Evolutionary conservation across 1,140 invertebrate species (phyloP).

Genomic region (Leguminivora glycinivorella): DNA sequence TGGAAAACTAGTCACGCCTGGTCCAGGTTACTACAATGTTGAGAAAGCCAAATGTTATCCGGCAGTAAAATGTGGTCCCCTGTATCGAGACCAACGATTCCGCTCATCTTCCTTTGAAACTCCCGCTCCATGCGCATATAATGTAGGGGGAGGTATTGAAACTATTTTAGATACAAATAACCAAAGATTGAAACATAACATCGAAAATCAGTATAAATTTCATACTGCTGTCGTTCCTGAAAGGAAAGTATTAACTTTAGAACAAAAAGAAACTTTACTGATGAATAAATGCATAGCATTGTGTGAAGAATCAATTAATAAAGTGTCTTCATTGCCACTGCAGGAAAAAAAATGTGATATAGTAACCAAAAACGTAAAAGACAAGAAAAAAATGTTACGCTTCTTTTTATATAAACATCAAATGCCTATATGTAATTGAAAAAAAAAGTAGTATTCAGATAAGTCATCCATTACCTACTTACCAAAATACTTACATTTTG

Average conservation of each 20-base stretch:
- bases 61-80: slow-evolving; percentile 52
- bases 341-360: not conserved
- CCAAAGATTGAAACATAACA: slow-evolving; percentile 57
- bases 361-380: slow-evolving; percentile 2
- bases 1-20: slow-evolving; percentile 48
- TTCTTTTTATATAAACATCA: slow-evolving; percentile 39
- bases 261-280: slow-evolving; percentile 48
- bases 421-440: slow-evolving; percentile 20
- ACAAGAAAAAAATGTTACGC: slow-evolving; percentile 45
- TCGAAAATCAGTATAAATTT: slow-evolving; percentile 52
- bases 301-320: slow-evolving; percentile 36
- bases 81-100: slow-evolving; percentile 51
- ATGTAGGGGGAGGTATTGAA: slow-evolving; percentile 53
- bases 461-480: no score
- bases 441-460: not conserved
- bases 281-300: slow-evolving; percentile 51
- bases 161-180: slow-evolving; percentile 56
- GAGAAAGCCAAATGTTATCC: slow-evolving; percentile 48
- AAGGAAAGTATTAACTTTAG: slow-evolving; percentile 38
- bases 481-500: no score
- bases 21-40: slow-evolving; percentile 51
- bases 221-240: slow-evolving; percentile 43
- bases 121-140: slow-evolving; percentile 60
- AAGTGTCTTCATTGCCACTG: not conserved
- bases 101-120: slow-evolving; percentile 24